These are phyloP conservation scores for Drosophila quadrilineata DNA, from an alignment of 1,140 invertebrate species.

Conservation along the genomic window DNA sequence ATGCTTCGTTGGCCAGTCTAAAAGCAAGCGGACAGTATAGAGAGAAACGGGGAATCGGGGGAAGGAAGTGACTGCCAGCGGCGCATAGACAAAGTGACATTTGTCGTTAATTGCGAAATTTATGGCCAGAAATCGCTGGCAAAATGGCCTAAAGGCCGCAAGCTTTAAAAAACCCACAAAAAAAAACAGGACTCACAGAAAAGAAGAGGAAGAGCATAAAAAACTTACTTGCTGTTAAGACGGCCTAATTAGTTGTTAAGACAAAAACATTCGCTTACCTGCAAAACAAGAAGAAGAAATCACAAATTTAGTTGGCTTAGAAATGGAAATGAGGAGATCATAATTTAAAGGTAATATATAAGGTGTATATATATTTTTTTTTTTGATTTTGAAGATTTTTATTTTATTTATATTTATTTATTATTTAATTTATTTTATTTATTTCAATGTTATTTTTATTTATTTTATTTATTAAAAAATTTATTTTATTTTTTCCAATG, in stretches of 20 bases:
- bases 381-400: no score
- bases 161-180: background rate
- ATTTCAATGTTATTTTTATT: background rate
- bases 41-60: background rate
- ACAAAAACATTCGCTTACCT: slow-evolving; percentile 61
- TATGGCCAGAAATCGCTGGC: slow-evolving; percentile 63
- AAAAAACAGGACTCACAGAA: slow-evolving; percentile 14
- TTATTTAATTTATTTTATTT: no score
- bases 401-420: no score
- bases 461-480: background rate
- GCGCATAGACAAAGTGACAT: slow-evolving; percentile 75
- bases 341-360: no score
- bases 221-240: slow-evolving; percentile 60
- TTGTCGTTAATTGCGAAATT: slow-evolving; percentile 80
- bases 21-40: slow-evolving; percentile 43
- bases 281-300: slow-evolving; percentile 15
- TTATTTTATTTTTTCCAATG: no score
- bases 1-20: slow-evolving; percentile 61
- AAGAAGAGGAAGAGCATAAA: slow-evolving; percentile 25
- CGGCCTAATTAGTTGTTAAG: slow-evolving; percentile 63
- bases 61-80: background rate
- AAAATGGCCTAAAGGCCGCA: slow-evolving; percentile 13
- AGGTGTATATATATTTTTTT: no score
- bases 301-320: slow-evolving; percentile 32
- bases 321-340: background rate